These are phyloP conservation scores for Microtus richardsoni DNA, from an alignment of 2,113 vertebrate species.

Conservation along the genomic window DNA sequence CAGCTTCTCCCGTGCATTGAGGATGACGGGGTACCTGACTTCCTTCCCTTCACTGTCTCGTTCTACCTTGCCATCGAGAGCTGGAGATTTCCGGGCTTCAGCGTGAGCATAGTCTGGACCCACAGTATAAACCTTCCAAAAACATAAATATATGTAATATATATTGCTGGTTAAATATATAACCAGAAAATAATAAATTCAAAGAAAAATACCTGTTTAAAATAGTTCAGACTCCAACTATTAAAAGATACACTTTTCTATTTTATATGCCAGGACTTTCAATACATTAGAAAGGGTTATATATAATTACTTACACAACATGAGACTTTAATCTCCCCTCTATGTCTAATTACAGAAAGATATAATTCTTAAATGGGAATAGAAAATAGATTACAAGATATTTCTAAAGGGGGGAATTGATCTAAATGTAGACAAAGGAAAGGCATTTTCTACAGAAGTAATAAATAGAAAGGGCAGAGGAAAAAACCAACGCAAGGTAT, in stretches of 20 bases:
- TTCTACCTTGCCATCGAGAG: slow-evolving; percentile 94
- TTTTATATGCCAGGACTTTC: slow-evolving; percentile 3
- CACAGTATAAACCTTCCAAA: slow-evolving; percentile 92
- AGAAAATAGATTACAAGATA: not conserved
- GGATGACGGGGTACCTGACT: slow-evolving; percentile 94
- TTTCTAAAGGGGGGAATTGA: not conserved
- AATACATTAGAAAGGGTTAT: slow-evolving; percentile 7
- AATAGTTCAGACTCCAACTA: not conserved
- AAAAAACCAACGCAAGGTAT: not conserved
- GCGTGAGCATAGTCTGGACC: slow-evolving; percentile 95
- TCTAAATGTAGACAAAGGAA: not conserved
- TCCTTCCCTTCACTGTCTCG: slow-evolving; percentile 95
- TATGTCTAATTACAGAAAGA: slow-evolving; percentile 39
- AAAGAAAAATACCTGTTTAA: slow-evolving; percentile 36
- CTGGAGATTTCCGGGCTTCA: slow-evolving; percentile 94
- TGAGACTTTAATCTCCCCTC: not conserved
- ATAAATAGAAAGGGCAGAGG: not conserved
- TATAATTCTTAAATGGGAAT: not conserved
- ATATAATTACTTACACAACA: slow-evolving; percentile 22
- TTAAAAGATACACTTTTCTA: not conserved
- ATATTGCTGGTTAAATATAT: not conserved
- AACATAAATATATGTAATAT: slow-evolving; percentile 28
- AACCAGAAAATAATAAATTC: not conserved
- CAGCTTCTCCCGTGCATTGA: slow-evolving; percentile 94
- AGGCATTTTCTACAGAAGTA: not conserved